These are phyloP conservation scores for Cosmorhoe ocellata DNA, from an alignment of 2,888 invertebrate genomes.

Conservation along the genomic window DNA sequence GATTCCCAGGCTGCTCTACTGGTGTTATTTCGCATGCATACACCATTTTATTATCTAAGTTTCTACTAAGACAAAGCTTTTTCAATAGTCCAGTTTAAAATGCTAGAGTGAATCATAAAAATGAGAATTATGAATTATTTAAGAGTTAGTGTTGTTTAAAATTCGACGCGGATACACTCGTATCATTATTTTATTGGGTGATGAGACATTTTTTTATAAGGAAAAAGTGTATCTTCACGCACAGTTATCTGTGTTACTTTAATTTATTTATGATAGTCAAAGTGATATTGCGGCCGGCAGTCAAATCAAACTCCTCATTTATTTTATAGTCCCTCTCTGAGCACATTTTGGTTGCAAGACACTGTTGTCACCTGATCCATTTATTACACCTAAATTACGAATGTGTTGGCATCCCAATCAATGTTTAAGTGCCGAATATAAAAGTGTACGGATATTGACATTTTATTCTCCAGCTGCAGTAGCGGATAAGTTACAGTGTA, in stretches of 20 bases:
- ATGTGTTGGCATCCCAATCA: slow-evolving; percentile 40
- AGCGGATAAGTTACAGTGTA: slow-evolving; percentile 39
- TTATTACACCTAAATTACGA: slow-evolving; percentile 28
- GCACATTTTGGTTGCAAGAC: slow-evolving; percentile 2
- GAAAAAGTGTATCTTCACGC: too few species aligned
- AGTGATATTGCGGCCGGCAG: slow-evolving; percentile 2
- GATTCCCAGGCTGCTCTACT: slow-evolving; percentile 30
- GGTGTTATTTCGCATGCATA: slow-evolving; percentile 28
- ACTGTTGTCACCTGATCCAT: slow-evolving; percentile 22
- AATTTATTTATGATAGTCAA: slow-evolving; percentile 3
- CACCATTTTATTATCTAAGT: slow-evolving; percentile 29
- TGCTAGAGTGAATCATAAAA: not conserved
- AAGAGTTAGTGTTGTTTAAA: too few species aligned
- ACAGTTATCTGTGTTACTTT: not conserved
- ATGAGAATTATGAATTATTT: too few species aligned
- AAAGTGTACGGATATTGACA: slow-evolving; percentile 29
- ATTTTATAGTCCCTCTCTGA: slow-evolving; percentile 14
- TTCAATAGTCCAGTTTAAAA: not conserved
- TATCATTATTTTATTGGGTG: too few species aligned
- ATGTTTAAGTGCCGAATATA: slow-evolving; percentile 32
- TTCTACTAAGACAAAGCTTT: slow-evolving; percentile 12
- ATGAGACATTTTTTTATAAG: too few species aligned
- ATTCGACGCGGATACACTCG: too few species aligned
- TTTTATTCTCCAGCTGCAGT: slow-evolving; percentile 32
- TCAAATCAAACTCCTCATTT: slow-evolving; percentile 13